Conservation (phyloP, 2,888 invertebrate genomes). For the Apamea crenata region DNA sequence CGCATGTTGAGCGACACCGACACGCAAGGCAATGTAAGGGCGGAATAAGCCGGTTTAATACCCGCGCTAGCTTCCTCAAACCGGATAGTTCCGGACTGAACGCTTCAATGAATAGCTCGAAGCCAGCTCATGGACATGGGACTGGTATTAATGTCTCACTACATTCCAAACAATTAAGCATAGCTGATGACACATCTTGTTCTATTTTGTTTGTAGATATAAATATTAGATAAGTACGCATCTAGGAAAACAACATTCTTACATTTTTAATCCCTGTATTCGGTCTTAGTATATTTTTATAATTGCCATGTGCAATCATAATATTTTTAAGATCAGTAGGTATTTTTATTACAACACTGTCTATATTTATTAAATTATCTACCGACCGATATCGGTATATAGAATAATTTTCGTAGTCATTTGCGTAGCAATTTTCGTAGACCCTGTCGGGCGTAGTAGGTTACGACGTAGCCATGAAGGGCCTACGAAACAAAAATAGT, state of each 20-base stretch:
- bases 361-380: neutral
- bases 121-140: constrained; percentile 70
- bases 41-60: constrained; percentile 81
- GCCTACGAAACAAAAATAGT: neutral
- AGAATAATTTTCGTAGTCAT: constrained; percentile 9
- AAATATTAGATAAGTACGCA: constrained; percentile 1
- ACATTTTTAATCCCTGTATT: neutral
- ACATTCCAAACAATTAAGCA: constrained; percentile 85
- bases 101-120: constrained; percentile 65
- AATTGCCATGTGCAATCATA: neutral
- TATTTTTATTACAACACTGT: neutral
- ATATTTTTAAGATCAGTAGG: neutral
- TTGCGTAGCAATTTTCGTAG: constrained; percentile 42
- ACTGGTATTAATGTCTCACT: constrained; percentile 71
- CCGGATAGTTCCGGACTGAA: constrained; percentile 80
- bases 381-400: neutral
- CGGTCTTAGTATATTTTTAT: constrained; percentile 1
- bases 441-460: constrained; percentile 30
- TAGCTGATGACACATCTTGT: constrained; percentile 70
- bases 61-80: constrained; percentile 77
- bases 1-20: constrained; percentile 38
- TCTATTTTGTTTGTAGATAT: constrained; percentile 58
- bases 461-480: constrained; percentile 42
- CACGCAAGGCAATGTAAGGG: constrained; percentile 73
- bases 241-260: constrained; percentile 18